phyloP scores from a whole-genome alignment of 2,888 invertebrate genomes.

The Dryococelus australis region DNA sequence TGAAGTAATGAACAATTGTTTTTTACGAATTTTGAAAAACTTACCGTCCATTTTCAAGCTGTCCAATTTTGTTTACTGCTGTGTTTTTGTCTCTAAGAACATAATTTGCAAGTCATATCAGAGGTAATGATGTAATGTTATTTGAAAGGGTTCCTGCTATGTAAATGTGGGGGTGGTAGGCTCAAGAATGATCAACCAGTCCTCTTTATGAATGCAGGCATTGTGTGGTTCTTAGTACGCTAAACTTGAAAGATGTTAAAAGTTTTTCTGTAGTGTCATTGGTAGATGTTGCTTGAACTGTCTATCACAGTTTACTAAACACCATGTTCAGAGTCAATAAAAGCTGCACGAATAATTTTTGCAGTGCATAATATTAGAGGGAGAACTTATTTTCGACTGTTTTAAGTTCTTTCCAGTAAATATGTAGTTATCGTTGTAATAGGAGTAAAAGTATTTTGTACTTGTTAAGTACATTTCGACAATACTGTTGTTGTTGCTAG shows the following conservation, averaged over 20 bases:
- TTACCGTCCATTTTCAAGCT: background rate
- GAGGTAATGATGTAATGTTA: background rate
- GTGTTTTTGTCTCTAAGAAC: background rate
- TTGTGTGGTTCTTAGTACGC: no score
- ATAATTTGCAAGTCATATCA: background rate
- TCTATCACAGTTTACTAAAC: background rate
- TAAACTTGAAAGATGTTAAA: background rate
- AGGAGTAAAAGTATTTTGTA: background rate
- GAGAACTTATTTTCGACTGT: background rate
- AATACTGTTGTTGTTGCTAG: conserved; percentile 8
- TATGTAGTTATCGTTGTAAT: background rate
- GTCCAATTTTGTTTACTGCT: background rate
- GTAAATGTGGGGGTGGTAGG: background rate
- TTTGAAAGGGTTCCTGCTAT: background rate
- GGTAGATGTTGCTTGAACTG: background rate
- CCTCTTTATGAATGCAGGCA: background rate
- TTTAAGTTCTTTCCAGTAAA: background rate
- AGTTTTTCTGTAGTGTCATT: background rate
- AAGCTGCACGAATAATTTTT: background rate
- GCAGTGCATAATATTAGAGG: background rate
- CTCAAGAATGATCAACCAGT: background rate
- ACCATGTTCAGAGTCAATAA: conserved; percentile 5
- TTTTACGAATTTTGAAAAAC: background rate
- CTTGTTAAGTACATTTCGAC: conserved; percentile 1
- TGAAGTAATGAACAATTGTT: no score